Percentiles rank a stretch among this genome's conserved stretches.
phyloP scores from a whole-genome alignment of 2,113 vertebrate genomes.

The Halichoeres trimaculatus region DNA sequence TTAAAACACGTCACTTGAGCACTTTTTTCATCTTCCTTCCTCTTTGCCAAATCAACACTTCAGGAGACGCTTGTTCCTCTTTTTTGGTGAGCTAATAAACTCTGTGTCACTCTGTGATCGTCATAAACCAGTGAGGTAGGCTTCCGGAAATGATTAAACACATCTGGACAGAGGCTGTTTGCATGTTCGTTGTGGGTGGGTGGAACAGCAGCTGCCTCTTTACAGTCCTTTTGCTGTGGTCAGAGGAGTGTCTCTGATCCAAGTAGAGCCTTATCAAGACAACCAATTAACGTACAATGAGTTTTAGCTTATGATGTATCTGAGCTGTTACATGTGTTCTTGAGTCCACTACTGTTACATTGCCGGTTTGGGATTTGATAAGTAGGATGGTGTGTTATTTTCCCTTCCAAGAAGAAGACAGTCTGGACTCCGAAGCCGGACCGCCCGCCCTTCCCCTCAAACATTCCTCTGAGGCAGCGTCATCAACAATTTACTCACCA shows the following conservation, averaged over 20 bases:
- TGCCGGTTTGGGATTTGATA: neutral
- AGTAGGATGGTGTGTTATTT: slow-evolving; percentile 19
- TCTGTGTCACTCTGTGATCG: neutral
- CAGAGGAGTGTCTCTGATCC: slow-evolving; percentile 26
- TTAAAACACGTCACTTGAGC: neutral
- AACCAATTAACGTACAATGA: neutral
- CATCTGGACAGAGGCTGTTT: slow-evolving; percentile 36
- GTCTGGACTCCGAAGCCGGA: slow-evolving; percentile 29
- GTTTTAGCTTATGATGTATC: too few relatives aligned
- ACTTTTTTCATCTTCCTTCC: slow-evolving; percentile 10
- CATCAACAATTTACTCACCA: slow-evolving; percentile 33
- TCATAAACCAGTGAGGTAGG: neutral
- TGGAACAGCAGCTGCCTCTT: neutral
- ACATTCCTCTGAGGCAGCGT: slow-evolving; percentile 59
- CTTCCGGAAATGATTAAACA: slow-evolving; percentile 32
- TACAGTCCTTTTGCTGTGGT: neutral
- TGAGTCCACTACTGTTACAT: neutral
- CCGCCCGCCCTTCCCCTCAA: slow-evolving; percentile 29
- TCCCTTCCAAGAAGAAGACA: neutral
- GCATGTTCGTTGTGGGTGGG: neutral
- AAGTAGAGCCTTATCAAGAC: neutral
- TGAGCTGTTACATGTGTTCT: neutral
- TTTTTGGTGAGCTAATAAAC: slow-evolving; percentile 35
- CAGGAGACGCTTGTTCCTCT: slow-evolving; percentile 20
- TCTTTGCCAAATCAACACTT: slow-evolving; percentile 13